A percentile compares a stretch with the other conserved stretches of the same genome.
Conservation (phyloP, 2,888 invertebrate species). For the Bruchidius siliquastri region DNA sequence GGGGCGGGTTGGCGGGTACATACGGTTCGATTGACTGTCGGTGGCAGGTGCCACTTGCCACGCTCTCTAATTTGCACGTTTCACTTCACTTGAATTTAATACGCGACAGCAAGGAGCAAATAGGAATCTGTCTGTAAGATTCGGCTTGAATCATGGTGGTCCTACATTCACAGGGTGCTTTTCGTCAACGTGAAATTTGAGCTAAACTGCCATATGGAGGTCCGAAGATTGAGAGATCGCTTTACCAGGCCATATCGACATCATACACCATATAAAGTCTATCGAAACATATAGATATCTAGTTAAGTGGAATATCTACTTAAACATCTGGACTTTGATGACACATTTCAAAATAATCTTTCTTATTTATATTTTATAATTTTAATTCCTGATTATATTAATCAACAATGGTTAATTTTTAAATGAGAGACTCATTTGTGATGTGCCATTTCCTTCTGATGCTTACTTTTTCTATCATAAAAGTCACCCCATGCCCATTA, state of each 20-base stretch:
- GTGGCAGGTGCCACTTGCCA: background rate
- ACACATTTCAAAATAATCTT: no score
- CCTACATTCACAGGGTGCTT: background rate
- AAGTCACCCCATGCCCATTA: background rate
- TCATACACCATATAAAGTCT: background rate
- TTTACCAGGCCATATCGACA: background rate
- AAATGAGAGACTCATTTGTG: no score
- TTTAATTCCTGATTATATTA: no score
- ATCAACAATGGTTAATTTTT: no score
- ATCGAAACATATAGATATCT: no score
- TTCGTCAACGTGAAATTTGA: background rate
- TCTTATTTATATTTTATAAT: no score
- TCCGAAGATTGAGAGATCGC: background rate
- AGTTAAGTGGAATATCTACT: no score
- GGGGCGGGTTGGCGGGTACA: background rate
- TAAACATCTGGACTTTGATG: no score
- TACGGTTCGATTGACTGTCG: background rate
- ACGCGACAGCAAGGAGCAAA: background rate
- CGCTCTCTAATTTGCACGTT: background rate
- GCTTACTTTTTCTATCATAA: background rate
- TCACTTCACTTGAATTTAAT: background rate
- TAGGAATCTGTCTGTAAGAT: background rate
- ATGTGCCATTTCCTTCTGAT: no score
- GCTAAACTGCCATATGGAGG: background rate
- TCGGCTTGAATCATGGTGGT: background rate